Evolutionary conservation across 2,113 vertebrate genomes (phyloP).

Genomic region (human (Homo sapiens)): DNA sequence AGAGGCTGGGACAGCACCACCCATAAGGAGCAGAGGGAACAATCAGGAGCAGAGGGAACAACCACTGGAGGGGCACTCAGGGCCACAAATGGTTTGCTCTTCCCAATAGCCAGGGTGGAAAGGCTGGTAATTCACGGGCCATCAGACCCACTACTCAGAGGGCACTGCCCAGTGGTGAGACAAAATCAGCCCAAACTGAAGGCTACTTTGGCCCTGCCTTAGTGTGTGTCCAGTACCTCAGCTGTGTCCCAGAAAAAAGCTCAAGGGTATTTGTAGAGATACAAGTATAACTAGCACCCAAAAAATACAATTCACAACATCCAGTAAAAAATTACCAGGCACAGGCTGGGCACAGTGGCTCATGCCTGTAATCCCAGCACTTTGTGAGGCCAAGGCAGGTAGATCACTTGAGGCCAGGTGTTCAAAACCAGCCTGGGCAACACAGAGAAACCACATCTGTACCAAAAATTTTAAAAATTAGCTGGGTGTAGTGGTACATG

Average conservation of each 20-base stretch:
- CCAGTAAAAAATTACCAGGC: background rate
- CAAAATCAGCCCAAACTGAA: background rate
- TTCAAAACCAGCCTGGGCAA: background rate
- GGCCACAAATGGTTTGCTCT: background rate
- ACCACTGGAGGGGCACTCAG: background rate
- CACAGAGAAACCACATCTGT: background rate
- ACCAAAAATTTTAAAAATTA: background rate
- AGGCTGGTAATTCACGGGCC: background rate
- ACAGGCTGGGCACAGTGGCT: background rate
- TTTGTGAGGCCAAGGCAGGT: background rate
- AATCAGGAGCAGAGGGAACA: background rate
- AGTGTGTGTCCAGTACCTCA: background rate
- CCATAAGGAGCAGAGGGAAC: background rate
- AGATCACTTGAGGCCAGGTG: background rate
- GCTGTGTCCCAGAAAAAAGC: background rate
- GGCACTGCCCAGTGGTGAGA: background rate
- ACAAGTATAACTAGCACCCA: background rate
- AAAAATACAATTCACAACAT: too few relatives aligned
- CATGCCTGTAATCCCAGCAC: background rate
- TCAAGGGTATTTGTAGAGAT: background rate
- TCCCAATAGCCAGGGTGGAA: background rate
- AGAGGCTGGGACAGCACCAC: background rate
- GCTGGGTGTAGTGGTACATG: background rate
- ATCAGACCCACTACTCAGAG: background rate
- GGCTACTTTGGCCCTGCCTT: background rate